These are phyloP conservation scores for Leptarthrus brevirostris DNA, from an alignment of 2,888 invertebrate genomes.

Conservation along the genomic window DNA sequence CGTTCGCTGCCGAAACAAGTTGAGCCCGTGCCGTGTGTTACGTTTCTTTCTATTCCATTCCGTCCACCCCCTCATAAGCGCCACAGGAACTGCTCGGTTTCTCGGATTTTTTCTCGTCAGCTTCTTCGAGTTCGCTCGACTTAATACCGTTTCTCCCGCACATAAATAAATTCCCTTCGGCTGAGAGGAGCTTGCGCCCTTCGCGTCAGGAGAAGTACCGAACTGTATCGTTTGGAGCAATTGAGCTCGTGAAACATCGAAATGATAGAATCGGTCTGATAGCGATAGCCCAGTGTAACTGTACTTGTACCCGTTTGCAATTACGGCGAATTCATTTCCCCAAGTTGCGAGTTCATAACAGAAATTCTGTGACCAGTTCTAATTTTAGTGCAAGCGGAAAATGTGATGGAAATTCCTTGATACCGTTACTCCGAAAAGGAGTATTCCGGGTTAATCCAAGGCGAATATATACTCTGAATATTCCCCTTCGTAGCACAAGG, in stretches of 20 bases:
- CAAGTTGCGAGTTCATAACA: neutral
- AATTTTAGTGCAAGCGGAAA: constrained; percentile 27
- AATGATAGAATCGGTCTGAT: neutral
- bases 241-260: constrained; percentile 23
- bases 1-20: constrained; percentile 30
- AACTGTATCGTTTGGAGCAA: neutral
- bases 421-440: constrained; percentile 24
- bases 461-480: neutral
- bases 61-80: constrained; percentile 28
- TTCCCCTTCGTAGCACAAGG: constrained; percentile 6
- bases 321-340: constrained; percentile 24
- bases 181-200: neutral
- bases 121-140: constrained; percentile 7
- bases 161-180: neutral
- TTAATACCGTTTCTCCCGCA: neutral
- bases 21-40: neutral
- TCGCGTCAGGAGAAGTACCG: neutral
- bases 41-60: neutral
- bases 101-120: neutral
- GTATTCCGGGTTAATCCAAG: neutral
- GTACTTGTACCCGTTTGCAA: neutral
- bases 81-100: constrained; percentile 16
- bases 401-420: neutral
- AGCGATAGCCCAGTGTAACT: neutral
- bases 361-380: neutral